Conservation (phyloP, 2,888 invertebrate species). For the Andrena flavipes region DNA sequence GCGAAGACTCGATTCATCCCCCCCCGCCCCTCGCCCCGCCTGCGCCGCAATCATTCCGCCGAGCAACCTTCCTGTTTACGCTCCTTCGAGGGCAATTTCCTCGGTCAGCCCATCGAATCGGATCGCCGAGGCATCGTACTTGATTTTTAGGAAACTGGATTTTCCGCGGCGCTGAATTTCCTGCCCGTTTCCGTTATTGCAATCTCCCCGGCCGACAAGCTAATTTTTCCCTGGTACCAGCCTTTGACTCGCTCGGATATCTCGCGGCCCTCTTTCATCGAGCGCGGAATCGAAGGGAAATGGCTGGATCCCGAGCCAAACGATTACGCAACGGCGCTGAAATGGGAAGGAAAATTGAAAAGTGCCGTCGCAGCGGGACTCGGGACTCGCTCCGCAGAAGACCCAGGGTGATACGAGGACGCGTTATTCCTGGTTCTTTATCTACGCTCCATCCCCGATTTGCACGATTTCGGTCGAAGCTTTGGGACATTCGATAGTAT, state of each 20-base stretch:
- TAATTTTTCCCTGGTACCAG: neutral
- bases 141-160: conserved; percentile 1
- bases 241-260: neutral
- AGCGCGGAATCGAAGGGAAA: conserved; percentile 1
- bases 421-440: too few relatives aligned
- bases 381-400: neutral
- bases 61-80: conserved; percentile 15
- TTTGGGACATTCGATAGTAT: too few relatives aligned
- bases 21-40: neutral
- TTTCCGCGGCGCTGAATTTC: neutral
- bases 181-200: conserved; percentile 2
- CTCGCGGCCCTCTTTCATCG: neutral
- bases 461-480: too few relatives aligned
- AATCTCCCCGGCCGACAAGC: neutral
- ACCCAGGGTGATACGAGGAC: too few relatives aligned
- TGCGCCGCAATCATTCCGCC: too few relatives aligned
- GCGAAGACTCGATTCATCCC: neutral
- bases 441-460: too few relatives aligned
- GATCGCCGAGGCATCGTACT: neutral
- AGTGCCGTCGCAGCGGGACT: neutral
- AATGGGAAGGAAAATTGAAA: neutral
- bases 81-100: conserved; percentile 8
- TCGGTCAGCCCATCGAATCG: neutral
- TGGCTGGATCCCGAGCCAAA: neutral
- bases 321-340: neutral